Evolutionary conservation across 2,113 vertebrate genomes (phyloP), one percentile per base, ranked within the genome.

Genomic region (Crotalus helleri): DNA sequence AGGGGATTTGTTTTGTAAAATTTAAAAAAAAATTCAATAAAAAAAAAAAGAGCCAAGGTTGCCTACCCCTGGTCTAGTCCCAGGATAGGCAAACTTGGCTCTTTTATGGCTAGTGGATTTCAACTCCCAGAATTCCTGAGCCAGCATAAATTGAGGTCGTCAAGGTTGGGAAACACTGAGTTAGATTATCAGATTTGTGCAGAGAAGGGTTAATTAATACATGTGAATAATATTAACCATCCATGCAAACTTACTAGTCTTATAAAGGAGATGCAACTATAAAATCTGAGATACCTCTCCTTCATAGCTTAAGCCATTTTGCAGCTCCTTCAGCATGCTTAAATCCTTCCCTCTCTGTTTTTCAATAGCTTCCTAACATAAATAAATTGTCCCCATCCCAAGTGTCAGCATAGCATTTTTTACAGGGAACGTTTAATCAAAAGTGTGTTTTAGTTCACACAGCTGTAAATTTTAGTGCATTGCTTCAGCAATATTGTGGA

Each of bases 381-480:
- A 94, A 55, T 90, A 91, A 21, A 0, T 95, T 87, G 91, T 9
- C 93, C 46, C 94, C 33, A 15, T 89, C 92, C 94, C 29, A 87
- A 17, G 93, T 61, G 11, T 93, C 92, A 91, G 90, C 29, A 12
- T 90, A 1, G 12, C 44, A 53, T 91, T 93, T 95, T 92, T 94
- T 92, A 58, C 69, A 92, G 11, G 87, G 33, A 74, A n/a, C 5
- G 1, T 88, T 92, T 94, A 95, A 94, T 95, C 81, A 96, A 6
- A 51, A 95, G 69, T 94, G 88, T 95, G 49, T 64, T 95, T 94
- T 93, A 91, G 39, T 61, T 94, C 93, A 61, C 87, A 49, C 59
- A 2, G 3, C 81, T 95, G 24, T 96, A 86, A 94, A 95, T 96
- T 96, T 94, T 93, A 44, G 88, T 59, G 23, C 85, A 0, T 1